Base-by-base conservation (phyloP, 2,113 vertebrate genomes). In the Tragelaphus strepsiceros region DNA sequence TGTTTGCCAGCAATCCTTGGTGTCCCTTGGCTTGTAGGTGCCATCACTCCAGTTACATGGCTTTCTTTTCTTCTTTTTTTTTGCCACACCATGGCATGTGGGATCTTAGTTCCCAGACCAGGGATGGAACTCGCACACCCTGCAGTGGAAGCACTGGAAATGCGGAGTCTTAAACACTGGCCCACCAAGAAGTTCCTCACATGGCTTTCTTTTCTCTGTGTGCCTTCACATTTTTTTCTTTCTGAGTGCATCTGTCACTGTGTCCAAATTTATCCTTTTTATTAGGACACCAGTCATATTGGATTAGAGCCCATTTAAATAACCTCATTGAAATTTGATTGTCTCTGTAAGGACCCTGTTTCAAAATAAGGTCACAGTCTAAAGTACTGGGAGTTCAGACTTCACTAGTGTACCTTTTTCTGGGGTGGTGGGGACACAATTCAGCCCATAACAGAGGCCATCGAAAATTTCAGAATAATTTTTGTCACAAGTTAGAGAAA, bases 241-340 rank as follows among this genome's bases (percentile, higher is more conserved):
- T 67, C 46, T 95, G 16, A 51, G 22, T 26, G 26, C 43, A 35
- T 71, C 43, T 71, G 81, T 85, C 53, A 59, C 39, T 74, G 7
- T 89, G 10, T 92, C 49, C 54, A 74, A n/a, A n/a, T 71, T 91
- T n/a, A 59, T 1, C 8, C n/a, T 67, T 92, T 88, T 90, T 85
- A 35, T 61, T 85, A 62, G 82, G 11, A 91, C 32, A 71, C 24
- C 10, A 83, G 43, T 81, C 51, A n/a, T 92, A 59, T 8, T 95
- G 81, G 35, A 88, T 91, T 64, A 83, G 56, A 87, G 39, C 39
- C 59, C 71, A 92, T 83, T 71, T 85, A 32, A 51, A 43, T 91
- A 81, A 93, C 62, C 16, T 93, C 67, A 64, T 64, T 95, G 89
- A 95, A 88, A 91, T 39, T 93, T 87, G 85, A 51, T 35, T 77